Evolutionary conservation across 1,140 invertebrate genomes (phyloP).

Genomic region (Drosophila arawakana): DNA sequence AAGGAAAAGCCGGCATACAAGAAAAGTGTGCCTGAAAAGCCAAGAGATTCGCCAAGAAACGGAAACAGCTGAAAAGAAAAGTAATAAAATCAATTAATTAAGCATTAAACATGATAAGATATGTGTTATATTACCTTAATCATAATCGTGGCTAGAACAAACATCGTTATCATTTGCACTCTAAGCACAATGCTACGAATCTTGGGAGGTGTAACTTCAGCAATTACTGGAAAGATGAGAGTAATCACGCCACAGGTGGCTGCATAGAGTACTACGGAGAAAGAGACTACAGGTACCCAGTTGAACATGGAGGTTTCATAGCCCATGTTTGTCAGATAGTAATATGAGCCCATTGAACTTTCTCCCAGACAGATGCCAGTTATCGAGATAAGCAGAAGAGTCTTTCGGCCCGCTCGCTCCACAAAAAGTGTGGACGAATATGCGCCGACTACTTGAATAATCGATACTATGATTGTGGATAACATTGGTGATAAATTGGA

Average conservation of each 20-base stretch:
- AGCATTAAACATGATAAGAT: neutral
- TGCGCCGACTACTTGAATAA: conserved; percentile 84
- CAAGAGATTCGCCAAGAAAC: neutral
- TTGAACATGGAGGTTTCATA: conserved; percentile 32
- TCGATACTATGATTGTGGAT: conserved; percentile 91
- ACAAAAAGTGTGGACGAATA: conserved; percentile 85
- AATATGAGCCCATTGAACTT: conserved; percentile 29
- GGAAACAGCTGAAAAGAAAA: conserved; percentile 16
- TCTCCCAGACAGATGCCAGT: conserved; percentile 44
- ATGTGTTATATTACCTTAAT: conserved; percentile 1
- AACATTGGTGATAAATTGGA: conserved; percentile 86
- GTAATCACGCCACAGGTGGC: conserved; percentile 47
- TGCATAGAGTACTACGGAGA: conserved; percentile 52
- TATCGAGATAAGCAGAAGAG: conserved; percentile 44
- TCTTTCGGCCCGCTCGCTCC: conserved; percentile 84
- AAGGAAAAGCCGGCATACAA: conserved; percentile 14
- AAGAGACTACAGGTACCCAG: conserved; percentile 53
- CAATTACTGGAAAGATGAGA: conserved; percentile 5
- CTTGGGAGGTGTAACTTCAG: conserved; percentile 10
- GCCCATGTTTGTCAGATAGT: conserved; percentile 30
- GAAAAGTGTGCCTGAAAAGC: neutral
- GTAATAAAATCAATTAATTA: neutral
- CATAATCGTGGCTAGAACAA: neutral
- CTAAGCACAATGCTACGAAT: conserved; percentile 12
- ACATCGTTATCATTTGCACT: conserved; percentile 10